These are phyloP conservation scores for Fopius arisanus DNA, from an alignment of 1,140 invertebrate genomes.

Conservation along the genomic window DNA sequence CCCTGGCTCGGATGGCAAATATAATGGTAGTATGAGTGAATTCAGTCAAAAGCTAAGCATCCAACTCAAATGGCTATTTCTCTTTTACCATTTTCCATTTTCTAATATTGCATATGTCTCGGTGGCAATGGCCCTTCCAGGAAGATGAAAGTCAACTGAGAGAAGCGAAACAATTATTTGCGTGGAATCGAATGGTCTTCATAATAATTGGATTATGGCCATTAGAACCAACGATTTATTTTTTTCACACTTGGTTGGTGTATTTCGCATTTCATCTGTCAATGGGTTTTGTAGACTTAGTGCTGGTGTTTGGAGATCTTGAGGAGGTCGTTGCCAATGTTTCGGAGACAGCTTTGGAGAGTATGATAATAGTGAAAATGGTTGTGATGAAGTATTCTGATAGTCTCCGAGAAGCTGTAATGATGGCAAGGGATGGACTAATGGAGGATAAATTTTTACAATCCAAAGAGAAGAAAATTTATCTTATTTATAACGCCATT, in stretches of 20 bases:
- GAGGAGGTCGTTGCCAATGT: constrained; percentile 24
- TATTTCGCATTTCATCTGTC: constrained; percentile 16
- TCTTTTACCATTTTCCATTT: too few relatives aligned
- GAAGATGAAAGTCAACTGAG: constrained; percentile 16
- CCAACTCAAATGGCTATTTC: too few relatives aligned
- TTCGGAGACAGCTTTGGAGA: constrained; percentile 18
- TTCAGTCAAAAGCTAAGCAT: background rate
- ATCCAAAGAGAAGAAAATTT: constrained; percentile 15
- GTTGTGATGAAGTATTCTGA: constrained; percentile 17
- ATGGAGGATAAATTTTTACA: background rate
- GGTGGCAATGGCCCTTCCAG: background rate
- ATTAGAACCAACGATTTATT: constrained; percentile 1
- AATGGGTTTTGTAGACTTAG: constrained; percentile 14
- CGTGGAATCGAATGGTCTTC: constrained; percentile 17
- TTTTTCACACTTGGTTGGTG: constrained; percentile 10
- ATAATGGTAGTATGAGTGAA: background rate
- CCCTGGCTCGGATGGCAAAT: background rate
- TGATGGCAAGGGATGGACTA: background rate
- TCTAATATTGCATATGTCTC: background rate
- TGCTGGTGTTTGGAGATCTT: constrained; percentile 16
- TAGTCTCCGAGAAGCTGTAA: background rate
- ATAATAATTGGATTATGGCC: constrained; percentile 25
- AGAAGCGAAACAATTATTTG: constrained; percentile 13
- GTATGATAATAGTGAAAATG: constrained; percentile 27
- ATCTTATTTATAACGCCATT: constrained; percentile 31